Conservation (phyloP, 23 tunicate genomes). For the Trididemnum nubilum region DNA sequence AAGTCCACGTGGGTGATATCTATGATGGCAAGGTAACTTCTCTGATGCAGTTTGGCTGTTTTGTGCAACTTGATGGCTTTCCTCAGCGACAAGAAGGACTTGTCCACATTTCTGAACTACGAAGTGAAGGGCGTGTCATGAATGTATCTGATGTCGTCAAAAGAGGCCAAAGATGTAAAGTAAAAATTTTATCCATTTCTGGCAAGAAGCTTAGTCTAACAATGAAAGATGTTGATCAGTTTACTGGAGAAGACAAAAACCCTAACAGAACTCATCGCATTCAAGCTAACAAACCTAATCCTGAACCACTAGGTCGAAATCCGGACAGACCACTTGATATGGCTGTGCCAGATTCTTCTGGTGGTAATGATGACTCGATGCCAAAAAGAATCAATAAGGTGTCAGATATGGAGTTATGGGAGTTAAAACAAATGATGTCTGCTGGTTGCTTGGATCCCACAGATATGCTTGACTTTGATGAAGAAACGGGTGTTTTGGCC, state of each 20-base stretch:
- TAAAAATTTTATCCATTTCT: conserved; percentile 82
- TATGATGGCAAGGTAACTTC: conserved; percentile 91
- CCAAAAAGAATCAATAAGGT: conserved; percentile 73
- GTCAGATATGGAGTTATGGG: conserved; percentile 95
- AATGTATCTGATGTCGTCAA: conserved; percentile 84
- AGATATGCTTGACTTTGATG: conserved; percentile 95
- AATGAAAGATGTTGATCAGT: conserved; percentile 96
- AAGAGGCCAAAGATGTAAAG: conserved; percentile 83
- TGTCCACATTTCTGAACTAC: conserved; percentile 87
- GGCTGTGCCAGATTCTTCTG: conserved; percentile 17
- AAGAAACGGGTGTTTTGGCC: conserved; percentile 84
- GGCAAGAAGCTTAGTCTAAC: conserved; percentile 76
- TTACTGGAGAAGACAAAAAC: conserved; percentile 88
- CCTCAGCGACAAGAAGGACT: conserved; percentile 75
- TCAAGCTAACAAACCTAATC: conserved; percentile 40
- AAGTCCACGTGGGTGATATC: conserved; percentile 73
- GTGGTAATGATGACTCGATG: background rate
- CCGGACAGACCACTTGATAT: conserved; percentile 77
- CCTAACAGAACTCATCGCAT: conserved; percentile 74
- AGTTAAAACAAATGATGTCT: conserved; percentile 92
- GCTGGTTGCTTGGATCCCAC: conserved; percentile 93
- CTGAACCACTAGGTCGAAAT: conserved; percentile 67
- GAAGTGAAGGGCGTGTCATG: conserved; percentile 77
- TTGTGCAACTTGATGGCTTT: conserved; percentile 83
- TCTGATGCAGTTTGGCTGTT: conserved; percentile 94